Base-by-base conservation (phyloP, 2,888 invertebrate species). In the Drymonia ruficornis region DNA sequence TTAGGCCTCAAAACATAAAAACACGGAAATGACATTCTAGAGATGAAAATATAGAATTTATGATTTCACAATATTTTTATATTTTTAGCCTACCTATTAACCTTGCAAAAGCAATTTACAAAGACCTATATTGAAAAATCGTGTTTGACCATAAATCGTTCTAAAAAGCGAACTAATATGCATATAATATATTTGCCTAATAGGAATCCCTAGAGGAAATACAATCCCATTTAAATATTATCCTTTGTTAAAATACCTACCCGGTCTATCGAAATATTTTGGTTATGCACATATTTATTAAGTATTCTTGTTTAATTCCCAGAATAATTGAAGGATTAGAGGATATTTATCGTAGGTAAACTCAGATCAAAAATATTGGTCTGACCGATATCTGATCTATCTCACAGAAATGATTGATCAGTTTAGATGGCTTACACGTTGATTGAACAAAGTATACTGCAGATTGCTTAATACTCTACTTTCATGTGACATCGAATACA, bases 111-210 rank as follows among this genome's bases (percentile, higher is more conserved):
- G 9, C 40, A 40, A 40, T 16, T 16, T 8, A 3, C 5, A 12
- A 6, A 9, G 4, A n/a, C 1, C 6, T 38, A 40, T 42, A 43
- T 66, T 50, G 43, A 15, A 49, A 43, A 45, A 61, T 18, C 29
- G 8, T 48, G 50, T 49, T 49, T 40, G n/a, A 36, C n/a, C 50
- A 12, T 11, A 50, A 3, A 34, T 28, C 31, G 50, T 45, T 45
- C 52, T 19, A 18, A 13, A 12, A 6, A 29, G 36, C 36, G 45
- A 48, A 52, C 5, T 5, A 48, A 31, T 38, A 9, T 36, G 43
- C 46, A 49, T 6, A 38, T 23, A 48, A 36, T n/a, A 50, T 50
- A 62, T 56, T 56, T 38, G 53, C 16, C 13, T 8, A 23, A 36
- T 48, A 38, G 15, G 19, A 66, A 47, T 31, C 28, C 49, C 18